phyloP scores from a whole-genome alignment of 2,113 vertebrate genomes.

The Alouatta palliata region DNA sequence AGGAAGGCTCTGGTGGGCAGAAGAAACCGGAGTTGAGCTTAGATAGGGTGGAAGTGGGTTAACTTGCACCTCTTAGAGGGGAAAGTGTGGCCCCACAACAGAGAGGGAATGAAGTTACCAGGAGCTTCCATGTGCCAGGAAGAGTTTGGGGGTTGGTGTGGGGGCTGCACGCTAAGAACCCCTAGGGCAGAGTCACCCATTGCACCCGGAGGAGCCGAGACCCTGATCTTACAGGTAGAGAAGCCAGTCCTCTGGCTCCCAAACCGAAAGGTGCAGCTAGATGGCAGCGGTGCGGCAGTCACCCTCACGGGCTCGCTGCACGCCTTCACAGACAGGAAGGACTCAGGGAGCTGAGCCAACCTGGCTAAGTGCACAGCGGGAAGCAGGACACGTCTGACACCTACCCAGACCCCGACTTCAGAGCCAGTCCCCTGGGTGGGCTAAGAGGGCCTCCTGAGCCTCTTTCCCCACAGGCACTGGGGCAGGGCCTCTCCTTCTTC shows the following conservation, averaged over 20 bases:
- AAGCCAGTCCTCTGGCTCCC: background rate
- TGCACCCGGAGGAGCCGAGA: background rate
- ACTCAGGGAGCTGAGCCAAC: background rate
- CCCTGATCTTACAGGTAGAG: accelerated
- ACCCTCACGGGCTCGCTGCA: background rate
- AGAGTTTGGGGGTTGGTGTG: background rate
- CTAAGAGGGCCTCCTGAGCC: background rate
- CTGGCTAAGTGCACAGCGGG: background rate
- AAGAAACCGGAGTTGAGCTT: background rate
- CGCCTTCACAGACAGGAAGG: background rate
- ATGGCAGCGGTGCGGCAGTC: background rate
- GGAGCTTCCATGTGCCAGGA: background rate
- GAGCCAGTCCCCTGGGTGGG: accelerated
- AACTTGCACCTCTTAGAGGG: background rate
- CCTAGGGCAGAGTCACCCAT: background rate
- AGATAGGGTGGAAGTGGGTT: background rate
- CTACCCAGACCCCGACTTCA: background rate
- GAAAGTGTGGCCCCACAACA: background rate
- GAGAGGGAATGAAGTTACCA: background rate
- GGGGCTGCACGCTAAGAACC: background rate
- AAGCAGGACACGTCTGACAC: background rate
- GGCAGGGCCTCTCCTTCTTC: background rate
- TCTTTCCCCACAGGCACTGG: background rate
- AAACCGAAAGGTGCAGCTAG: background rate
- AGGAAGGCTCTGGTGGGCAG: background rate